Percentiles rank a stretch among this genome's conserved stretches.
These are phyloP conservation scores for Dendroctonus valens DNA, from an alignment of 1,140 invertebrate species.

Conservation along the genomic window DNA sequence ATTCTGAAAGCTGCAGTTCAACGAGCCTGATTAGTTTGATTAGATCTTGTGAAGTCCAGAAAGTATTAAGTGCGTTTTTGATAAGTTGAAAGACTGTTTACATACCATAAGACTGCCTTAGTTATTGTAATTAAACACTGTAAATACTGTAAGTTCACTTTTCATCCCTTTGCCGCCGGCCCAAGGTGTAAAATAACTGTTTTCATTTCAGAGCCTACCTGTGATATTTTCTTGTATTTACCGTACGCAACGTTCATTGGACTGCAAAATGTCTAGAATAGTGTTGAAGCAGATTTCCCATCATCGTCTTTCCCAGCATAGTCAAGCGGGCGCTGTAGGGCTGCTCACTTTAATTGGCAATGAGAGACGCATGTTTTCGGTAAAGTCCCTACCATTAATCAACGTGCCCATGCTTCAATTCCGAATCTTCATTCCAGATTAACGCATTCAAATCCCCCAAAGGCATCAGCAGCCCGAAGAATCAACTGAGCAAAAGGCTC, in stretches of 20 bases:
- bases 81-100: no score
- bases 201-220: conserved; percentile 4
- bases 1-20: no score
- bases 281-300: conserved; percentile 27
- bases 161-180: not conserved
- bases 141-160: not conserved
- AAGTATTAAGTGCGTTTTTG: no score
- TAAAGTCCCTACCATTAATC: conserved; percentile 14
- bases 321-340: conserved; percentile 14
- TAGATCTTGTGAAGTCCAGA: no score
- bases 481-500: conserved; percentile 1
- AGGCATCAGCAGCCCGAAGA: conserved; percentile 1
- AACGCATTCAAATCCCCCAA: conserved; percentile 3
- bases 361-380: conserved; percentile 27
- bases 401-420: not conserved
- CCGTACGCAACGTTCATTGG: conserved; percentile 1
- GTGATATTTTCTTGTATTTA: conserved; percentile 8
- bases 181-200: not conserved
- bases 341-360: conserved; percentile 14
- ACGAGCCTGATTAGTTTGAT: no score
- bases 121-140: no score
- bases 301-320: conserved; percentile 4
- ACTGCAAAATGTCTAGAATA: conserved; percentile 22
- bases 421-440: conserved; percentile 9
- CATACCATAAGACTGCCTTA: no score